These are phyloP conservation scores for Beroe forskalii DNA, from an alignment of 37 sponge, comb jelly and placozoan genomes.

Conservation along the genomic window DNA sequence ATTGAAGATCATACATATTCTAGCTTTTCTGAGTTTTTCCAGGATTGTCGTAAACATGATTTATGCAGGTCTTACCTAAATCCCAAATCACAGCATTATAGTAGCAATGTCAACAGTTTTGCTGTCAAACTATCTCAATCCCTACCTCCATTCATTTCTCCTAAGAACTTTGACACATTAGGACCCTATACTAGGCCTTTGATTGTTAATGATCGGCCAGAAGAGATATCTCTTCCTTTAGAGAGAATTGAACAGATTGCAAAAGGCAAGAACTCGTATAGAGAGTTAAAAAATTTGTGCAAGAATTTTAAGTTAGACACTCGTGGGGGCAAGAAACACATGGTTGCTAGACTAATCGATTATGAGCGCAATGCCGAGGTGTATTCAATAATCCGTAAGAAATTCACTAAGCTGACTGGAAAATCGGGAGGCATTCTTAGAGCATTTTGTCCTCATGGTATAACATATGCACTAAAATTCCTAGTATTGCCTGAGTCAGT, in stretches of 20 bases:
- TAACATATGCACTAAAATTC: not conserved
- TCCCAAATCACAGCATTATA: not conserved
- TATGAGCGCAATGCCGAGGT: not conserved
- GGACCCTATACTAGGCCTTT: not conserved
- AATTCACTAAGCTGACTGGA: not conserved
- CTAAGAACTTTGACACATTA: not conserved
- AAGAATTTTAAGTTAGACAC: not conserved
- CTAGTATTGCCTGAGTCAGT: not conserved
- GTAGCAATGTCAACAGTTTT: not conserved
- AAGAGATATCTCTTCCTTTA: not conserved
- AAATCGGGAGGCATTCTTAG: slow-evolving; percentile 5
- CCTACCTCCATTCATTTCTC: too few relatives aligned
- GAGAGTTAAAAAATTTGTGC: not conserved
- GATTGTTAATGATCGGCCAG: not conserved
- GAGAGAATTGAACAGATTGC: not conserved
- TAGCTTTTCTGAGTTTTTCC: not conserved
- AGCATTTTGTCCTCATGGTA: slow-evolving; percentile 6
- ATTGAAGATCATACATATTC: not conserved
- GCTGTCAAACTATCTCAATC: not conserved
- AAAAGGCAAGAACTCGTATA: not conserved
- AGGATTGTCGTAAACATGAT: not conserved
- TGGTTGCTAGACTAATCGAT: not conserved
- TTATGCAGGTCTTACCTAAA: not conserved
- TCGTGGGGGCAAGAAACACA: slow-evolving; percentile 2
- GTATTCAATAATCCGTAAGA: not conserved